Evolutionary conservation across 2,888 invertebrate species (phyloP), one percentile per base, ranked within the genome.

Genomic region (Daptonema setosum): DNA sequence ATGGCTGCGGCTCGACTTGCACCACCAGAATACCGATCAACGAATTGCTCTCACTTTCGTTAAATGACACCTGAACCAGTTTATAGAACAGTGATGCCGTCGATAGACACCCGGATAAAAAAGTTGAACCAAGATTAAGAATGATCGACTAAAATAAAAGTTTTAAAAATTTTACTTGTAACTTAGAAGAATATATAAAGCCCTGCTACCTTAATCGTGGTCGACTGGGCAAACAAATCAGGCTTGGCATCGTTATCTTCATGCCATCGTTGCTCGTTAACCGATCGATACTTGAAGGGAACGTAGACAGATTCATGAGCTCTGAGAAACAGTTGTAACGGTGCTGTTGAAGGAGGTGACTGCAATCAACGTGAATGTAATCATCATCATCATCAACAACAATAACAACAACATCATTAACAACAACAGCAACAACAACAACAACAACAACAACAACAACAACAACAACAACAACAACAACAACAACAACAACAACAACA

Each of bases 221-320:
- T n/a, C 17, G 45, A 45, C 22, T n/a, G 8, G 14, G 3, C 11
- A 45, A 45, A 45, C 45, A 45, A 17, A n/a, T n/a, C n/a, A n/a
- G n/a, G n/a, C n/a, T 45, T 45, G 3, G 3, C 45, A 45, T n/a
- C n/a, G 45, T n/a, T 17, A 14, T 8, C 8, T 17, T 11, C 35
- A 8, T 8, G 17, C 35, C 8, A 35, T 35, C 35, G 8, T 17
- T 45, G 45, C 3, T 8, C 11, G 8, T 45, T 22, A 30, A 55
- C 3, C 8, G 28, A 24, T 20, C 69, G 66, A 58, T 66, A 72
- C 58, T 71, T 71, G 62, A 73, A 71, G 3, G 73, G 73, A 51
- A 73, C 66, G 58, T 70, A 62, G 45, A 73, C 68, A 1, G 64
- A 66, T 63, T 73, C 73, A 57, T 72, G 72, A 20, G 73, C 68